Evolutionary conservation across 1,140 invertebrate species (phyloP).

Genomic region (Zaprionus taronus): DNA sequence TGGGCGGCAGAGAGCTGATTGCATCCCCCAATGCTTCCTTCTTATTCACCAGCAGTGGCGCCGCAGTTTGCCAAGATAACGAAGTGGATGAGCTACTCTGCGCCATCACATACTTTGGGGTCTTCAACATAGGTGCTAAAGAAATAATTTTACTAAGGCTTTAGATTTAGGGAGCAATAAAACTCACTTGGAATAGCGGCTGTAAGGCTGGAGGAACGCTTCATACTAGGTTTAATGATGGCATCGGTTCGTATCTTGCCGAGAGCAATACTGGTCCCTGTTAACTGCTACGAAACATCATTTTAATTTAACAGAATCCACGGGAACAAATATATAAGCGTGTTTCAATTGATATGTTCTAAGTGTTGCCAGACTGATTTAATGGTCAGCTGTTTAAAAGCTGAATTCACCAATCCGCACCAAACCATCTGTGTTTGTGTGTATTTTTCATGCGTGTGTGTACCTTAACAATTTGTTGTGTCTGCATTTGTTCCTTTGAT

Average conservation of each 20-base stretch:
- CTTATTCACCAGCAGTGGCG: slow-evolving; percentile 16
- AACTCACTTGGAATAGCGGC: slow-evolving; percentile 20
- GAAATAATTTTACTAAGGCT: not conserved
- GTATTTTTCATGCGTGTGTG: not conserved
- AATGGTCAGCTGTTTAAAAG: slow-evolving; percentile 28
- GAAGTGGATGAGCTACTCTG: slow-evolving; percentile 15
- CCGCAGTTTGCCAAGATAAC: slow-evolving; percentile 28
- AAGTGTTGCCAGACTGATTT: slow-evolving; percentile 12
- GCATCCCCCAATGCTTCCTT: slow-evolving; percentile 56
- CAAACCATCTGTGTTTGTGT: slow-evolving; percentile 2
- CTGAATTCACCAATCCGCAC: not conserved
- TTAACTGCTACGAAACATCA: slow-evolving; percentile 40
- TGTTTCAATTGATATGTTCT: slow-evolving; percentile 8
- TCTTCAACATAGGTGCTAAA: slow-evolving; percentile 42
- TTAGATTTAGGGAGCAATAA: not conserved
- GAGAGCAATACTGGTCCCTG: slow-evolving; percentile 48
- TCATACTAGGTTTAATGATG: slow-evolving; percentile 67
- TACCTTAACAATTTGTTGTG: slow-evolving; percentile 48
- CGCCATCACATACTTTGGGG: slow-evolving; percentile 65
- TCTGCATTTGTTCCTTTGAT: slow-evolving; percentile 30
- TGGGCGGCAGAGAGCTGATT: slow-evolving; percentile 73
- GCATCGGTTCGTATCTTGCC: slow-evolving; percentile 59
- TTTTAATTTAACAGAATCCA: slow-evolving; percentile 11
- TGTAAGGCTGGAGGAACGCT: slow-evolving; percentile 33
- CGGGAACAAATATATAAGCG: not conserved